Evolutionary conservation across 2,888 invertebrate species (phyloP).

Genomic region (Brachylomia viminalis): DNA sequence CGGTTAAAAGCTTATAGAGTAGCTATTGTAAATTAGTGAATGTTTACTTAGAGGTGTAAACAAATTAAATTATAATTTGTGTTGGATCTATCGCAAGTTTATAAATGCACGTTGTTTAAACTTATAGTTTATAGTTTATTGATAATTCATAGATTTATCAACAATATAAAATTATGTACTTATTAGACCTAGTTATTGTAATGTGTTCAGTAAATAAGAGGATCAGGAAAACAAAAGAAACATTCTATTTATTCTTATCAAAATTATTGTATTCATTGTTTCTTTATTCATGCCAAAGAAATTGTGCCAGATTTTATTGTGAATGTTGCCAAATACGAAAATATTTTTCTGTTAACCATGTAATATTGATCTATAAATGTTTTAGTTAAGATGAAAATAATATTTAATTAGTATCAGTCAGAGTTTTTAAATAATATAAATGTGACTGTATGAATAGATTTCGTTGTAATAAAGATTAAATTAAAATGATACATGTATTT

Average conservation of each 20-base stretch:
- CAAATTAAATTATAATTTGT: constrained; percentile 64
- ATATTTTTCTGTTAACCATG: constrained; percentile 55
- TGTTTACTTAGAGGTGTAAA: constrained; percentile 77
- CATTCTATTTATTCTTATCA: constrained; percentile 40
- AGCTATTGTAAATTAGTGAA: constrained; percentile 83
- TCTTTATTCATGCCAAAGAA: constrained; percentile 54
- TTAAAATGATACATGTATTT: constrained; percentile 36
- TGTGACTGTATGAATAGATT: constrained; percentile 87
- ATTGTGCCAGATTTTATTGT: constrained; percentile 63
- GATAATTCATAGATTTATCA: constrained; percentile 78
- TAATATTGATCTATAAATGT: constrained; percentile 49
- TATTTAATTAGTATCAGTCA: constrained; percentile 63
- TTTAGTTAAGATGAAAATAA: constrained; percentile 59
- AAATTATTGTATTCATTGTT: constrained; percentile 39
- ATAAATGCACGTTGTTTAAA: constrained; percentile 78
- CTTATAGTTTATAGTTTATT: constrained; percentile 74
- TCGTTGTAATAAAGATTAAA: constrained; percentile 86
- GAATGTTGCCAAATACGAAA: constrained; percentile 63
- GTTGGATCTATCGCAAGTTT: constrained; percentile 75
- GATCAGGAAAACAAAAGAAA: constrained; percentile 48
- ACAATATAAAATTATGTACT: constrained; percentile 70
- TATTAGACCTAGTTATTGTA: constrained; percentile 73
- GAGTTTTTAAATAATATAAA: constrained; percentile 78
- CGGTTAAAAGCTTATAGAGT: constrained; percentile 85
- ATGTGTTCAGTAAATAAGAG: constrained; percentile 86